phyloP scores from a whole-genome alignment of 2,113 vertebrate species.

The Girardinichthys multiradiatus region DNA sequence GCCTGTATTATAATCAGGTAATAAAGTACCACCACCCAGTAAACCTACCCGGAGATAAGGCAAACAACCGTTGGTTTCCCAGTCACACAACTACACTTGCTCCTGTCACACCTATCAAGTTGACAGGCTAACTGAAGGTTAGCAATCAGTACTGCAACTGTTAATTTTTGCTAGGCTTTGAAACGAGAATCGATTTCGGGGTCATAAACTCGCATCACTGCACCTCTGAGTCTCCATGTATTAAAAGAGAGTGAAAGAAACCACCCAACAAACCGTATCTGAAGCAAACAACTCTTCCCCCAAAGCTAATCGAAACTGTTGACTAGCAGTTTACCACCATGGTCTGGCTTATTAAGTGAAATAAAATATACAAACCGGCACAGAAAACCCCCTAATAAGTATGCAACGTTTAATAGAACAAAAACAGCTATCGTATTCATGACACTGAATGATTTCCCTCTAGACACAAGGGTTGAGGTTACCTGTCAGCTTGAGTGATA shows the following conservation, averaged over 20 bases:
- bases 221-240: neutral
- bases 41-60: conserved; percentile 33
- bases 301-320: conserved; percentile 45
- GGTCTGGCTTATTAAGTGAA: conserved; percentile 43
- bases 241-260: neutral
- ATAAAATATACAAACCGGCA: conserved; percentile 14
- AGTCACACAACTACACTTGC: conserved; percentile 7
- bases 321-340: conserved; percentile 41
- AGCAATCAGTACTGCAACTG: neutral
- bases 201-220: neutral
- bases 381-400: neutral
- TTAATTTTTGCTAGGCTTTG: neutral
- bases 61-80: conserved; percentile 7
- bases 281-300: conserved; percentile 26
- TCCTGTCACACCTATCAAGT: conserved; percentile 37
- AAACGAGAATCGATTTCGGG: neutral
- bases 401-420: neutral
- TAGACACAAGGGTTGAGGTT: neutral
- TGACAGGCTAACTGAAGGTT: neutral
- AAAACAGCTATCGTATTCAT: neutral
- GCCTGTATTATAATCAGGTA: neutral
- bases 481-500: conserved; percentile 36
- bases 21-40: conserved; percentile 34
- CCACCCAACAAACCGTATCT: conserved; percentile 4
- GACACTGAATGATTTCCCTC: neutral